A percentile compares a stretch with the other conserved stretches of the same genome.
phyloP scores from a whole-genome alignment of 2,113 vertebrate genomes.

The Probosciger aterrimus region DNA sequence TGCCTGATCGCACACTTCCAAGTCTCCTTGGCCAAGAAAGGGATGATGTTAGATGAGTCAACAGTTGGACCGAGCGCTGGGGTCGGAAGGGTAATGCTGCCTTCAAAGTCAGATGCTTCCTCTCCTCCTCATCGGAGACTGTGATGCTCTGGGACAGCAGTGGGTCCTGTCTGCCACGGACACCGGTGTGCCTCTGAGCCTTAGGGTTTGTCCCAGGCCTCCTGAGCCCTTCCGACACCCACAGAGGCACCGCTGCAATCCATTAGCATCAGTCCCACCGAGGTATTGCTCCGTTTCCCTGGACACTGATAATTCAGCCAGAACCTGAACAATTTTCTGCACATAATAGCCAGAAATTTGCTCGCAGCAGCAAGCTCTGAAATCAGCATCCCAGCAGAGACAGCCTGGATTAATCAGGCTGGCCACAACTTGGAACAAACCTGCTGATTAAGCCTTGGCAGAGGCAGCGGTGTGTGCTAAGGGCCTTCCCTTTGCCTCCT shows the following conservation, averaged over 20 bases:
- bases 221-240: background rate
- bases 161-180: background rate
- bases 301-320: constrained; percentile 13
- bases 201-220: background rate
- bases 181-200: background rate
- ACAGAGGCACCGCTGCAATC: background rate
- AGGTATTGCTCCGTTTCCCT: constrained; percentile 1
- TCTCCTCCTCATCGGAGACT: background rate
- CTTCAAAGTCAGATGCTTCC: background rate
- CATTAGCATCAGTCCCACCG: background rate
- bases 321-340: constrained; percentile 19
- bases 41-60: background rate
- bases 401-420: constrained; percentile 41
- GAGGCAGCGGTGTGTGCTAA: background rate
- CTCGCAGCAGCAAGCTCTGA: constrained; percentile 24
- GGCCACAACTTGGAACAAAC: constrained; percentile 45
- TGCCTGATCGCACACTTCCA: background rate
- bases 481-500: background rate
- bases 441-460: constrained; percentile 37
- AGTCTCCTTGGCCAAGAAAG: background rate
- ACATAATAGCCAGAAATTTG: constrained; percentile 25
- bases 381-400: constrained; percentile 40
- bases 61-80: background rate
- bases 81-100: background rate
- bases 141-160: background rate